These are phyloP conservation scores for Drosophila parabipectinata DNA, from an alignment of 1,140 invertebrate genomes.

Conservation along the genomic window DNA sequence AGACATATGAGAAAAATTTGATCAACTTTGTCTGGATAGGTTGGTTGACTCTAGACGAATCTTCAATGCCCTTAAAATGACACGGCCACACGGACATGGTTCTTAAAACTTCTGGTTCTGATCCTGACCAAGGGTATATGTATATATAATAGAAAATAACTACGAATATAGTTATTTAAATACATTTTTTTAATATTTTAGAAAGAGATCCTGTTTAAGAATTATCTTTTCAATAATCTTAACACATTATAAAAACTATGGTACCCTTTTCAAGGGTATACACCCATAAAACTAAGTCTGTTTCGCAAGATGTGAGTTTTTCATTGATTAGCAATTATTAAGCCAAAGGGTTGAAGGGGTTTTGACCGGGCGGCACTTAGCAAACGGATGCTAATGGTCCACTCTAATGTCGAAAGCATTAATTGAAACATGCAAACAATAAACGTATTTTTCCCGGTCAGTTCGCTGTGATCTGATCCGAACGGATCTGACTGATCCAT, in stretches of 20 bases:
- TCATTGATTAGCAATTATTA: slow-evolving; percentile 75
- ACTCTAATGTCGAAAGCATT: slow-evolving; percentile 67
- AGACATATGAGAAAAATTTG: slow-evolving; percentile 1
- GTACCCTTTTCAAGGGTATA: background rate
- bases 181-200: too few relatives aligned
- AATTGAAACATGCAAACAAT: slow-evolving; percentile 72
- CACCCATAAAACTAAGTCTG: background rate
- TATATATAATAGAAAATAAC: too few relatives aligned
- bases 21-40: background rate
- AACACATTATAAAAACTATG: background rate
- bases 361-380: slow-evolving; percentile 55
- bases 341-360: slow-evolving; percentile 36
- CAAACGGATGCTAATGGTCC: slow-evolving; percentile 59
- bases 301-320: slow-evolving; percentile 48
- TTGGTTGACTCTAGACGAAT: background rate
- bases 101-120: too few relatives aligned
- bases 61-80: too few relatives aligned
- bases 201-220: too few relatives aligned
- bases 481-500: slow-evolving; percentile 23
- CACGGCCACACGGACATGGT: too few relatives aligned
- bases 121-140: too few relatives aligned
- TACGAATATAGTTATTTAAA: too few relatives aligned
- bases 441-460: slow-evolving; percentile 10
- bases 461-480: background rate
- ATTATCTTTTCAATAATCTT: background rate